Conservation (phyloP, 2,113 vertebrate genomes). For the Megaleporinus macrocephalus region DNA sequence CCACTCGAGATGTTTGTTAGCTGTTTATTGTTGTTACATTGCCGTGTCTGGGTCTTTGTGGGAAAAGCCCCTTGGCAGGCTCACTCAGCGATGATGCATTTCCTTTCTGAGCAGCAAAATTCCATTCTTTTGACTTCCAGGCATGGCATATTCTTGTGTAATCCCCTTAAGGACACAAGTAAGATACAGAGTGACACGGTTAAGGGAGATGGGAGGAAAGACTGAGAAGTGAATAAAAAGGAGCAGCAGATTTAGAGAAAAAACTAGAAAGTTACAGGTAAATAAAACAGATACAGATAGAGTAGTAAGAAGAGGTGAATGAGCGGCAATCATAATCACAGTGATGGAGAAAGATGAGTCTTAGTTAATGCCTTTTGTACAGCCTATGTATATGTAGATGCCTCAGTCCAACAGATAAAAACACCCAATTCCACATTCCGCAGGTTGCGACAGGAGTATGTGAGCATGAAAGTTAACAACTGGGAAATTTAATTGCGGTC, state of each 20-base stretch:
- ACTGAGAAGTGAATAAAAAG: not conserved
- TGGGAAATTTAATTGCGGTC: too few species aligned
- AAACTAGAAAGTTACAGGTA: not conserved
- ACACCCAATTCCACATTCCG: too few species aligned
- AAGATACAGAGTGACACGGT: not conserved
- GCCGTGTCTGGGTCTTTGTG: not conserved
- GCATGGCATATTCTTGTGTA: not conserved
- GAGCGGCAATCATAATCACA: not conserved
- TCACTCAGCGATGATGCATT: constrained; percentile 33
- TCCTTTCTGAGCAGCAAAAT: constrained; percentile 24
- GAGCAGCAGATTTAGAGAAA: not conserved
- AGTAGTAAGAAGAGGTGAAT: not conserved
- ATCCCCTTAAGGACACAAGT: not conserved
- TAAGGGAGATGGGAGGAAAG: not conserved
- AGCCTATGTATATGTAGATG: too few species aligned
- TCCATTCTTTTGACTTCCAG: constrained; percentile 11
- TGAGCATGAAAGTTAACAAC: too few species aligned
- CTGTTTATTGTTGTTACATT: not conserved
- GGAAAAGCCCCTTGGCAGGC: constrained; percentile 7
- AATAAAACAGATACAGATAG: not conserved
- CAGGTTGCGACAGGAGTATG: too few species aligned
- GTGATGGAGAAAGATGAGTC: not conserved
- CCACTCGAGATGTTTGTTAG: not conserved
- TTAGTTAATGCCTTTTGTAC: too few species aligned
- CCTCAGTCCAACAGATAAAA: too few species aligned